Evolutionary conservation across 2,888 invertebrate species (phyloP).

Genomic region (Resseliella maxima): DNA sequence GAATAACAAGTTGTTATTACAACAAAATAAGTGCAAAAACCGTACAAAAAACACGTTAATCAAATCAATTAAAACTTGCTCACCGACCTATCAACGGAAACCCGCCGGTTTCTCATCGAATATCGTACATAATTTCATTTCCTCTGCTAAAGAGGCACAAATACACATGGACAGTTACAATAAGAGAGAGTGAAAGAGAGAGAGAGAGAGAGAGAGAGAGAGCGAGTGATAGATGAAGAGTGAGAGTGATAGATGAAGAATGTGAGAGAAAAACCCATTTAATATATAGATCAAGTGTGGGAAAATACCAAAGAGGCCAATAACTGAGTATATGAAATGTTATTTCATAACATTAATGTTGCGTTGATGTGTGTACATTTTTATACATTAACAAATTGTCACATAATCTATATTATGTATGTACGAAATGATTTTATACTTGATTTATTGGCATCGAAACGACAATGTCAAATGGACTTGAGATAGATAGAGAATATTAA

Average conservation of each 20-base stretch:
- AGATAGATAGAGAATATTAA: not conserved
- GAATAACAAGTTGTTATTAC: not conserved
- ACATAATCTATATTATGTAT: not conserved
- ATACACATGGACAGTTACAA: not conserved
- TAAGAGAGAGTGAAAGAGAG: too few species aligned
- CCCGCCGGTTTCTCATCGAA: not conserved
- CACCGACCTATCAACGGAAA: constrained; percentile 3
- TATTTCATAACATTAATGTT: not conserved
- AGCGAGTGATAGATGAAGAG: too few species aligned
- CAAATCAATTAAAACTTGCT: constrained; percentile 44
- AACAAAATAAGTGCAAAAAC: not conserved
- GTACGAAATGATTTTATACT: not conserved
- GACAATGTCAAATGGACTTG: not conserved
- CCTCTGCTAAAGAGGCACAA: not conserved
- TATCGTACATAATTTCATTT: constrained; percentile 1
- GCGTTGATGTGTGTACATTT: constrained; percentile 28
- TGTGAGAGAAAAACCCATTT: too few species aligned
- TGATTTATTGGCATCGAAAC: not conserved
- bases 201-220: too few species aligned
- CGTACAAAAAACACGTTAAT: constrained; percentile 19
- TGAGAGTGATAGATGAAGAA: too few species aligned
- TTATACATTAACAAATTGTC: constrained; percentile 2
- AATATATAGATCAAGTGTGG: too few species aligned
- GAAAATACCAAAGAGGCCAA: not conserved
- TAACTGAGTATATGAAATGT: not conserved